A percentile compares a stretch with the other conserved stretches of the same genome.
phyloP scores from a whole-genome alignment of 2,113 vertebrate genomes.

The Cavia porcellus region DNA sequence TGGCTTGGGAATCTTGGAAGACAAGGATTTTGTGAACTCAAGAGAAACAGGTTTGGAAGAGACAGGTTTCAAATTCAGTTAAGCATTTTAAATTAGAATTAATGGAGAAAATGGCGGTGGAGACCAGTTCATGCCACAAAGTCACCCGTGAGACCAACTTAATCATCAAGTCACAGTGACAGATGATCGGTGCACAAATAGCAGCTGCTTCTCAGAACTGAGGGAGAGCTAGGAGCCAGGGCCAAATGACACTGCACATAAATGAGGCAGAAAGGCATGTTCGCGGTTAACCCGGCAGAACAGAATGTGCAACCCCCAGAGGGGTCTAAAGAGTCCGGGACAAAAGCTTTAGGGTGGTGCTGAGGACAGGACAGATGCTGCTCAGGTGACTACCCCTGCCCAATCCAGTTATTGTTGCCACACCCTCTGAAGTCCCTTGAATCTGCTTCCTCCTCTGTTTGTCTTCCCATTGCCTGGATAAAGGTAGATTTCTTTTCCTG shows the following conservation, averaged over 20 bases:
- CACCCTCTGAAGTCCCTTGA: neutral
- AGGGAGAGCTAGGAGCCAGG: neutral
- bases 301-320: neutral
- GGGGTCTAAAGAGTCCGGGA: neutral
- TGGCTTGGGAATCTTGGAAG: neutral
- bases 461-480: neutral
- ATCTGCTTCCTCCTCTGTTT: neutral
- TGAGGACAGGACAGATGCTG: neutral
- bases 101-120: neutral
- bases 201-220: neutral
- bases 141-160: constrained; percentile 23
- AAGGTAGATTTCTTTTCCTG: constrained; percentile 52
- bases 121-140: neutral
- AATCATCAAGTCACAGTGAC: neutral
- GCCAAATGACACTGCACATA: neutral
- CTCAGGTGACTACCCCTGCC: neutral
- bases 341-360: neutral
- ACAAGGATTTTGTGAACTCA: neutral
- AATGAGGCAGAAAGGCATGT: neutral
- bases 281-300: neutral
- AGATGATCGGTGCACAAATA: neutral
- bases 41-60: constrained; percentile 35
- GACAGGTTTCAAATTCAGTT: neutral
- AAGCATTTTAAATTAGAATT: constrained; percentile 14
- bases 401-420: neutral